Percentiles rank a stretch among this genome's conserved stretches.
These are phyloP conservation scores for Sphenopsis melanotis DNA, from an alignment of 2,797 vertebrate species.

Conservation along the genomic window DNA sequence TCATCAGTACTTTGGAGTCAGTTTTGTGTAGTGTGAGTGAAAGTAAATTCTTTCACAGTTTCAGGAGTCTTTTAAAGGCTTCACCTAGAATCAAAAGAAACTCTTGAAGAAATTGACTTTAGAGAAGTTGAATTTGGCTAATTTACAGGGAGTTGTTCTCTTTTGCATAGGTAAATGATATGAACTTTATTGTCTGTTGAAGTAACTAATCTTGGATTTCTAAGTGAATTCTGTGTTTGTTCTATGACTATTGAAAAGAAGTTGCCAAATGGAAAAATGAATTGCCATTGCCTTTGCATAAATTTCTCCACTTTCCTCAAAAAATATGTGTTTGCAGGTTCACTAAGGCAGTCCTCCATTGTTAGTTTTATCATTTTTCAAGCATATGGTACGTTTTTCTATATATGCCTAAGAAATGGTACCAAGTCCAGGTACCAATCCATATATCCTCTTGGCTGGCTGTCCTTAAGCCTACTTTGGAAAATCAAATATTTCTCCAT, in stretches of 20 bases:
- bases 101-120: not conserved
- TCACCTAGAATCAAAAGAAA: not conserved
- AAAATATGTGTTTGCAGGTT: not conserved
- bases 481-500: not conserved
- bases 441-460: not conserved
- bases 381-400: constrained; percentile 5
- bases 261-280: constrained; percentile 33
- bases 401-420: not conserved
- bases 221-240: constrained; percentile 1
- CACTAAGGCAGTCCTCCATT: not conserved
- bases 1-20: not conserved
- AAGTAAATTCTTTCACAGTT: not conserved
- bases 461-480: not conserved
- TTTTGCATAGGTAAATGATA: not conserved
- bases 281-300: not conserved
- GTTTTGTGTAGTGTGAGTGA: not conserved
- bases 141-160: not conserved
- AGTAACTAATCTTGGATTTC: constrained; percentile 1
- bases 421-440: not conserved
- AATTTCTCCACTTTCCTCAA: not conserved
- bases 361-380: constrained; percentile 56
- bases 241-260: constrained; percentile 14
- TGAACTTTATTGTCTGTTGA: not conserved
- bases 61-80: not conserved
- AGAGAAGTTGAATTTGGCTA: not conserved